Percentiles rank a stretch among this genome's conserved stretches.
Evolutionary conservation across 2,797 vertebrate species (phyloP).

Genomic region (Anguilla megastoma): DNA sequence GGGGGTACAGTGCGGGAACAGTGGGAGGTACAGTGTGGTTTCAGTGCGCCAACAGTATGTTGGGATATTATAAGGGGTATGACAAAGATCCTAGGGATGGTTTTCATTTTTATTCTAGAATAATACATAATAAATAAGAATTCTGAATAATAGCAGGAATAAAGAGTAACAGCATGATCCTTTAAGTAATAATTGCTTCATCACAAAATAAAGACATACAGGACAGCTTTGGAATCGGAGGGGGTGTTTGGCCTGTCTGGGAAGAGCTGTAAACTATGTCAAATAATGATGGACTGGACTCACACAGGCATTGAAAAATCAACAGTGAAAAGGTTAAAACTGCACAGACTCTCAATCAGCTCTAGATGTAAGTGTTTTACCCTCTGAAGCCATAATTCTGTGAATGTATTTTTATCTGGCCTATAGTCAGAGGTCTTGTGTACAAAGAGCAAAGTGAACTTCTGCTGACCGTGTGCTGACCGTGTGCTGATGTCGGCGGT

Average conservation of each 20-base stretch:
- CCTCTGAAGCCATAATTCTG: background rate
- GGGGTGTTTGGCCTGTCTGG: background rate
- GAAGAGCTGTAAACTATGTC: background rate
- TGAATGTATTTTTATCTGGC: background rate
- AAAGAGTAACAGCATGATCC: background rate
- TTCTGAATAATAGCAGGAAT: background rate
- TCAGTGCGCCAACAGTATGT: background rate
- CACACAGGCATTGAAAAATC: background rate
- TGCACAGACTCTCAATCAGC: background rate
- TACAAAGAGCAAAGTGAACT: background rate
- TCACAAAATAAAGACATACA: background rate
- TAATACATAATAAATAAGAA: constrained; percentile 4
- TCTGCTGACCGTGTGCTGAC: background rate
- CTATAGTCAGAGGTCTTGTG: background rate
- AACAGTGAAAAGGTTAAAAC: background rate
- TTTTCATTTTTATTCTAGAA: background rate
- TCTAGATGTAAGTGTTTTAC: background rate
- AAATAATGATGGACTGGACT: background rate
- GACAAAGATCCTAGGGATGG: background rate
- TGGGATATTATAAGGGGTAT: background rate
- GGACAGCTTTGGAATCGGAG: background rate
- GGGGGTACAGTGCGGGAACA: background rate
- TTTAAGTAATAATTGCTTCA: background rate
- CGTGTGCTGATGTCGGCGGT: background rate
- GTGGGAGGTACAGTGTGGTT: background rate